phyloP scores from a whole-genome alignment of 92 coral and sea anemone genomes.

The Micromussa lordhowensis region DNA sequence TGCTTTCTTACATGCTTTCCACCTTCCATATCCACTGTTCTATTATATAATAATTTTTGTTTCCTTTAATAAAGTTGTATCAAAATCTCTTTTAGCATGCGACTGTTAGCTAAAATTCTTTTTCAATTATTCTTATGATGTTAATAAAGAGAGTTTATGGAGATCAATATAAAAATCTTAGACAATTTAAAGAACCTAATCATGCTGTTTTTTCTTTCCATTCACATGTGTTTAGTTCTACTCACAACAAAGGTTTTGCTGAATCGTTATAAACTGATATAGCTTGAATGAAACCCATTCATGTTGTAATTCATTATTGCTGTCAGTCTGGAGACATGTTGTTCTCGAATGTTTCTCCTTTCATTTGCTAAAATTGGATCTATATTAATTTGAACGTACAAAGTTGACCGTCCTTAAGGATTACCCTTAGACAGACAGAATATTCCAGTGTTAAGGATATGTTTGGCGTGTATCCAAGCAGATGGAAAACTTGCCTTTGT shows the following conservation, averaged over 20 bases:
- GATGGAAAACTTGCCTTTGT: background rate
- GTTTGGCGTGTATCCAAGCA: background rate
- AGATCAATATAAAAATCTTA: background rate
- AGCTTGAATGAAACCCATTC: background rate
- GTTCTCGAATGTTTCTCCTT: background rate
- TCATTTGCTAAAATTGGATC: background rate
- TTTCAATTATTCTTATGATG: background rate
- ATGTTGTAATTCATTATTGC: background rate
- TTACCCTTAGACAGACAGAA: background rate
- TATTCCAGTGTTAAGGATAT: background rate
- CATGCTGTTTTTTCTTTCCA: background rate
- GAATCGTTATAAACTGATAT: constrained; percentile 5
- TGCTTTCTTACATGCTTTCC: background rate
- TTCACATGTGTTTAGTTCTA: constrained; percentile 8
- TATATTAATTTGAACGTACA: background rate
- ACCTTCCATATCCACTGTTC: background rate
- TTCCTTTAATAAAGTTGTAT: background rate
- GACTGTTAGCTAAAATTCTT: background rate
- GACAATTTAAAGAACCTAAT: background rate
- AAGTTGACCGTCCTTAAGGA: background rate
- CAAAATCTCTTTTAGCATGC: background rate
- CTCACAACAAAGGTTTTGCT: background rate
- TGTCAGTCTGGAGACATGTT: constrained; percentile 1
- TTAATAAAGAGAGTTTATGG: background rate
- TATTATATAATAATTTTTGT: background rate